Conservation (phyloP, 2,888 invertebrate genomes). For the Hirtodrosophila trivittata region DNA sequence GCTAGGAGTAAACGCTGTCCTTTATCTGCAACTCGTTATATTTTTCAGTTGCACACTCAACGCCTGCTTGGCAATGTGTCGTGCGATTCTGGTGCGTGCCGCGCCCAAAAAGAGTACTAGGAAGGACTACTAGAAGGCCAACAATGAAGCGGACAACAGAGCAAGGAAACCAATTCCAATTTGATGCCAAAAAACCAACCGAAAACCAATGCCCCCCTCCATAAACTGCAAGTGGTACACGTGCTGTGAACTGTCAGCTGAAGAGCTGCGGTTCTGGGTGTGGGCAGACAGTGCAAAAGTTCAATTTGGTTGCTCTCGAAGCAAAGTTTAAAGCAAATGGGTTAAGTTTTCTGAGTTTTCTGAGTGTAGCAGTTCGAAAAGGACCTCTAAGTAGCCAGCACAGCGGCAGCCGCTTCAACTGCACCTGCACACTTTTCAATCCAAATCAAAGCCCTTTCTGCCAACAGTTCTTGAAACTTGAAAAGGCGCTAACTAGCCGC, state of each 20-base stretch:
- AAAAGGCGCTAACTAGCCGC: constrained; percentile 61
- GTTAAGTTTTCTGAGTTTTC: constrained; percentile 34
- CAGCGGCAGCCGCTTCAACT: neutral
- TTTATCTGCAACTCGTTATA: no score
- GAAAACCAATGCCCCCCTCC: no score
- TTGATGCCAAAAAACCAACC: no score
- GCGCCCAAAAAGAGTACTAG: no score
- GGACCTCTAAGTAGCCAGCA: constrained; percentile 5
- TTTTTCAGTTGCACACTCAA: no score
- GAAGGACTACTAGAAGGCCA: no score
- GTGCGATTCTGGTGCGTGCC: no score
- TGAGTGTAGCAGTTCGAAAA: constrained; percentile 7
- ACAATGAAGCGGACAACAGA: no score
- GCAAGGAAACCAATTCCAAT: no score
- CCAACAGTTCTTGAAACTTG: constrained; percentile 32
- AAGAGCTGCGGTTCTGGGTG: constrained; percentile 12
- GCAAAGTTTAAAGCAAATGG: constrained; percentile 30
- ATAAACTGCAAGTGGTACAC: constrained; percentile 18
- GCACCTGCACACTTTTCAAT: constrained; percentile 8
- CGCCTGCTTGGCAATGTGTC: no score
- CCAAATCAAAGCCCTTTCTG: constrained; percentile 27
- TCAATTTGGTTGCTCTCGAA: constrained; percentile 37
- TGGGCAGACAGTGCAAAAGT: constrained; percentile 20
- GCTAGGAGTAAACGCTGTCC: no score
- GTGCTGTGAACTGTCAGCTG: constrained; percentile 30